Base-by-base conservation (phyloP, 2,888 invertebrate species). In the Diplazon laetatorius region DNA sequence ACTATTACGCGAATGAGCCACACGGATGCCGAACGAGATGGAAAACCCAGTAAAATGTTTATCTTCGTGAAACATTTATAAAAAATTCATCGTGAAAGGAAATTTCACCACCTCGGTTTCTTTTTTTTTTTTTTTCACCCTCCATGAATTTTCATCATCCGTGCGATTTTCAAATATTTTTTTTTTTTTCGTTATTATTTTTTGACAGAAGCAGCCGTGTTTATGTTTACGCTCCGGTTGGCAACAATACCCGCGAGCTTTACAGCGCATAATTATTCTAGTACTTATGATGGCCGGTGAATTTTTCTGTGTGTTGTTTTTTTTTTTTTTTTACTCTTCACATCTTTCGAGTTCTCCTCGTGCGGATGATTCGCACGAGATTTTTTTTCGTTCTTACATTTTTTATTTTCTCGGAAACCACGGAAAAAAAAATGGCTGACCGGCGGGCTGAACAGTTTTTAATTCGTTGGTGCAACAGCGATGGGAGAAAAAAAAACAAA, bases 401-500 rank as follows among this genome's bases (percentile, higher is more conserved):
- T n/a, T n/a, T n/a, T n/a, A n/a, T n/a, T n/a, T n/a, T n/a, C n/a
- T n/a, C 20, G 37, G 70, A 79, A 75, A 79, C 44, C 52, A 46
- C 12, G 35, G 46, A 63, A 70, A 22, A 71, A 60, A 70, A 52
- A 55, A 68, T 71, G 39, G 39, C 59, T 35, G 37, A 71, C 76
- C 60, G 62, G 70, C 70, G 78, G 70, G 73, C 70, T 76, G 76
- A 76, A 76, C 74, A 81, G 60, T 76, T 69, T 81, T 78, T 76
- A 81, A 78, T 76, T 78, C 63, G 73, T 73, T 72, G 75, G 62
- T 63, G 18, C 65, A 55, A 68, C 55, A 71, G 46, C 16, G 50
- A 60, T 37, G 30, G 52, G 9, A 46, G 35, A 25, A 22, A 22
- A 66, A 14, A 8, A 35, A 22, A 66, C 18, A 8, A 35, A 52